A percentile compares a stretch with the other conserved stretches of the same genome.
These are phyloP conservation scores for Phthorimaea operculella DNA, from an alignment of 1,140 invertebrate species.

Conservation along the genomic window DNA sequence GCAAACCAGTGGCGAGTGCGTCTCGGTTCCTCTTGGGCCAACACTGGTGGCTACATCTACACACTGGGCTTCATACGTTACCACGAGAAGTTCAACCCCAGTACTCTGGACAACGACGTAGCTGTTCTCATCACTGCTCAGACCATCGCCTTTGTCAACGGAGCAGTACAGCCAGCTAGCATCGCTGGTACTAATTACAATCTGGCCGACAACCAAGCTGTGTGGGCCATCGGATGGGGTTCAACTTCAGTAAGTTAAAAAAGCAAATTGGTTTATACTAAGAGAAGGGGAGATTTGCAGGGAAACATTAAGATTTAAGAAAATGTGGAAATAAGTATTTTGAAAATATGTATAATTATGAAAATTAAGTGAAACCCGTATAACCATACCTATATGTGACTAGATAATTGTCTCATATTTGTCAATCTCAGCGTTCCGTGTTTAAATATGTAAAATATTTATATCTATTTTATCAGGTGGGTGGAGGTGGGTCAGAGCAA, in stretches of 20 bases:
- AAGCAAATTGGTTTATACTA: neutral
- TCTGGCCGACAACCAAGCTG: conserved; percentile 20
- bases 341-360: too few species aligned
- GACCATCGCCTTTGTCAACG: conserved; percentile 37
- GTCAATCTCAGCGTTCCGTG: too few species aligned
- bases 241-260: conserved; percentile 15
- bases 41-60: conserved; percentile 25
- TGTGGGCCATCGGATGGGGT: conserved; percentile 24
- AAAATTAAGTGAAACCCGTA: too few species aligned
- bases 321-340: too few species aligned
- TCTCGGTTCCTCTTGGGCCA: conserved; percentile 27
- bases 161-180: conserved; percentile 8
- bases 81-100: conserved; percentile 68
- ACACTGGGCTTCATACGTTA: conserved; percentile 21
- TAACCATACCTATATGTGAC: too few species aligned
- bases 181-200: conserved; percentile 24
- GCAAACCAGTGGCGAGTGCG: conserved; percentile 24
- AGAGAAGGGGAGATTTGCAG: too few species aligned
- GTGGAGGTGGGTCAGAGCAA: conserved; percentile 18
- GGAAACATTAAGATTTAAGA: too few species aligned
- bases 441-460: too few species aligned
- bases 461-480: conserved; percentile 16
- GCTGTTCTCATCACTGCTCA: conserved; percentile 39
- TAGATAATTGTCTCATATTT: too few species aligned
- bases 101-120: conserved; percentile 71